These are phyloP conservation scores for Notolabrus celidotus DNA, from an alignment of 2,797 vertebrate genomes.

Conservation along the genomic window DNA sequence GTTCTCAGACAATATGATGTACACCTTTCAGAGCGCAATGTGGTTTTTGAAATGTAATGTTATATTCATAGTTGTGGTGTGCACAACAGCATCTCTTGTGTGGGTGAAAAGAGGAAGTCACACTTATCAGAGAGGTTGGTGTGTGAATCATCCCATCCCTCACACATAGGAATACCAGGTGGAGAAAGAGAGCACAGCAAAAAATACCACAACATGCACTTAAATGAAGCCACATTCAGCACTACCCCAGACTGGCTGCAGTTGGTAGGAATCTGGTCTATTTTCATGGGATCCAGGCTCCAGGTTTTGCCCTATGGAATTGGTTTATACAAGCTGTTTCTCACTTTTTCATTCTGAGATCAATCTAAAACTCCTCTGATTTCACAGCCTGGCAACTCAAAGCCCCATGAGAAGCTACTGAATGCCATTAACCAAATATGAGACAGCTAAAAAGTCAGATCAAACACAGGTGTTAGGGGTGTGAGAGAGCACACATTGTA, in stretches of 20 bases:
- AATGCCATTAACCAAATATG: slow-evolving; percentile 5
- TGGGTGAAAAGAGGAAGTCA: slow-evolving; percentile 81
- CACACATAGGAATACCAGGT: slow-evolving; percentile 72
- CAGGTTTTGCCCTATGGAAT: background rate
- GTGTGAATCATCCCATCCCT: slow-evolving; percentile 76
- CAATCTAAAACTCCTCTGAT: slow-evolving; percentile 5
- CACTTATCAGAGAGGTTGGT: slow-evolving; percentile 73
- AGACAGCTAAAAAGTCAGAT: slow-evolving; percentile 10
- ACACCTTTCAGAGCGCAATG: slow-evolving; percentile 28
- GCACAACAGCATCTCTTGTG: slow-evolving; percentile 67
- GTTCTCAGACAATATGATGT: slow-evolving; percentile 21
- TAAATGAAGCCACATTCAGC: slow-evolving; percentile 52
- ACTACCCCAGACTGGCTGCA: slow-evolving; percentile 13
- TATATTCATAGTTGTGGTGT: slow-evolving; percentile 63
- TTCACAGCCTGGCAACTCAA: background rate
- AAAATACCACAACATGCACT: slow-evolving; percentile 49
- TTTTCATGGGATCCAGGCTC: slow-evolving; percentile 13
- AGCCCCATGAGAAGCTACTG: slow-evolving; percentile 8
- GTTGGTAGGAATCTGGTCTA: slow-evolving; percentile 13
- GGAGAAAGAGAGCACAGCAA: slow-evolving; percentile 60
- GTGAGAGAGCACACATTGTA: slow-evolving; percentile 29
- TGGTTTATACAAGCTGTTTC: slow-evolving; percentile 11
- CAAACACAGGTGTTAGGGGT: slow-evolving; percentile 20
- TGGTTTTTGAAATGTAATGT: slow-evolving; percentile 52
- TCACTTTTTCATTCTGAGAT: slow-evolving; percentile 7